Evolutionary conservation across 1,140 invertebrate genomes (phyloP), one percentile per base, ranked within the genome.

Genomic region (Bombus ignitus): DNA sequence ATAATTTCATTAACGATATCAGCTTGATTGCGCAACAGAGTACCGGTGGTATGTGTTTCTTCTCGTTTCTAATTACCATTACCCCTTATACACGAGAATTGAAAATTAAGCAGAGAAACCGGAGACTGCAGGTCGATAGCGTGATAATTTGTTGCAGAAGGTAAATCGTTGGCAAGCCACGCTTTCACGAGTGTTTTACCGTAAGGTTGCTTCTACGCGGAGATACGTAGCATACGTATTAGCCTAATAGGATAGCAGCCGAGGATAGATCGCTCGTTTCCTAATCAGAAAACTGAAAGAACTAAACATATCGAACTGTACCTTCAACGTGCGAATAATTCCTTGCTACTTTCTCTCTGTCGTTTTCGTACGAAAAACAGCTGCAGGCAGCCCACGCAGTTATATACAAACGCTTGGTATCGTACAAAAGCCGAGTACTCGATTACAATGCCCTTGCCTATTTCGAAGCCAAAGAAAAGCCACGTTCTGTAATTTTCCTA

Each of bases 401-500:
- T 53, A 6, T 8, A 6, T 8, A 8, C 18, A 47, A 6, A 47
- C 44, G 44, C 15, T 47, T 5, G 4, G 4, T 47, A 47, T 47
- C 15, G 5, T 18, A 18, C 47, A 6, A 53, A 53, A 8, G 47
- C 5, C 1, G 5, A 6, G 6, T 47, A 18, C 18, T 53, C 18
- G 0, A 53, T 53, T 22, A 18, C 22, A 53, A 53, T 6, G 1
- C 0, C 18, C 47, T 6, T 1, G 15, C 15, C 18, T 6, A 18
- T 53, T 2, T 53, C 18, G 18, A 0, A 22, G 1, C 1, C 47
- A 22, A 53, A 53, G 47, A 22, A 53, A 8, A 53, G 0, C 18
- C 47, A 53, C 18, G 47, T 18, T 47, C 47, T 5, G 47, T 18
- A 6, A 5, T 47, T 18, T 47, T 47, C 47, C 47, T 18, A 6